Conservation (phyloP, 1,140 invertebrate species). For the Drosophila triauraria region DNA sequence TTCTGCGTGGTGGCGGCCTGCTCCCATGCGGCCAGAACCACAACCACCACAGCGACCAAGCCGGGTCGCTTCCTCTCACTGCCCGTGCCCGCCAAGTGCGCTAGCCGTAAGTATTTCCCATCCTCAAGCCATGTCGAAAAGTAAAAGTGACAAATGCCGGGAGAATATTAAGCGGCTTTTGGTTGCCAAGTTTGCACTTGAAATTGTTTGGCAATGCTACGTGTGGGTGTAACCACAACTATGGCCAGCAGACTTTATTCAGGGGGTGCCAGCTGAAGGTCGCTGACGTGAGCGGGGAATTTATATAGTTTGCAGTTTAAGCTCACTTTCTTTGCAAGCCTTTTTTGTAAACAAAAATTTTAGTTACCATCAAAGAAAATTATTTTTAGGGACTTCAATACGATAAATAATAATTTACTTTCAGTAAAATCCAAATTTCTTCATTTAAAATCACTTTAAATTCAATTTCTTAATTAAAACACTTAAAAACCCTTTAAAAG, state of each 20-base stretch:
- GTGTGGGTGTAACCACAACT: conserved; percentile 59
- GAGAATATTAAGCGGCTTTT: conserved; percentile 64
- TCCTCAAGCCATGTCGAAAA: conserved; percentile 42
- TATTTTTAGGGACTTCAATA: not conserved
- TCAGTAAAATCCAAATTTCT: not conserved
- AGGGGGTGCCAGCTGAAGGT: conserved; percentile 55
- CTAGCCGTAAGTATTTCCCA: conserved; percentile 89
- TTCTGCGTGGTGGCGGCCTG: conserved; percentile 83
- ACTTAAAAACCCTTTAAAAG: no score
- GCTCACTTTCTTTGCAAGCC: conserved; percentile 58
- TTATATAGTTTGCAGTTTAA: conserved; percentile 16
- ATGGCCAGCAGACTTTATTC: not conserved
- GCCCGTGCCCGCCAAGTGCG: conserved; percentile 92
- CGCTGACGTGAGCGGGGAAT: conserved; percentile 52
- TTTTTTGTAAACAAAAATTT: conserved; percentile 28
- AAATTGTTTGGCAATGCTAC: conserved; percentile 77
- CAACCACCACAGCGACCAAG: conserved; percentile 84
- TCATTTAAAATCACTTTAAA: not conserved
- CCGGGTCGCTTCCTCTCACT: conserved; percentile 91
- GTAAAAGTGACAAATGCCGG: conserved; percentile 66
- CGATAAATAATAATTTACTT: no score
- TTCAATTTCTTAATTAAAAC: not conserved
- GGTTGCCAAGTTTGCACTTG: conserved; percentile 76
- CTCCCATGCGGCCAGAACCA: conserved; percentile 80
- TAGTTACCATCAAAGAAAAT: not conserved